Percentiles rank a stretch among this genome's conserved stretches.
phyloP scores from a whole-genome alignment of 2,797 vertebrate genomes.

The Euthynnus affinis region DNA sequence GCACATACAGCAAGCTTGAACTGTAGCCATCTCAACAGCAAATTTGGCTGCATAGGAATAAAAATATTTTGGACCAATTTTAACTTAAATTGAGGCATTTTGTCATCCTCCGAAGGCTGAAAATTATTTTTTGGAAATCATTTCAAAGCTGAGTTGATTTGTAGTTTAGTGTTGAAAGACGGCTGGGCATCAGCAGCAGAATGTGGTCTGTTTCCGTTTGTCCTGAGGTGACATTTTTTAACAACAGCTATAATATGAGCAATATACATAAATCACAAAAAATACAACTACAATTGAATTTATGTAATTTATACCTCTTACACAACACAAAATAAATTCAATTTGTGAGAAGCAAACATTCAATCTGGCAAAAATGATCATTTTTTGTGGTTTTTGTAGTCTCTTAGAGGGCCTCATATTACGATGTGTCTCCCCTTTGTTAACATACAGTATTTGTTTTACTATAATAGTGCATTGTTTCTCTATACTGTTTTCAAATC shows the following conservation, averaged over 20 bases:
- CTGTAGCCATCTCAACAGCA: conserved; percentile 8
- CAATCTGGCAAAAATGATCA: background rate
- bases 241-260: background rate
- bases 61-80: background rate
- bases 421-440: background rate
- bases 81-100: background rate
- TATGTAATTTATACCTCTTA: conserved; percentile 1
- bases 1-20: background rate
- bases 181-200: background rate
- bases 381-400: background rate
- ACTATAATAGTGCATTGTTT: too few relatives aligned
- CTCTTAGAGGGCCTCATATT: background rate
- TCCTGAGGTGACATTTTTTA: background rate
- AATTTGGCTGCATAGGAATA: conserved; percentile 8
- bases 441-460: background rate
- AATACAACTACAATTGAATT: background rate
- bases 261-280: too few relatives aligned
- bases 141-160: background rate
- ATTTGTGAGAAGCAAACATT: background rate
- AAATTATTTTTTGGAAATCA: background rate
- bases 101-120: background rate
- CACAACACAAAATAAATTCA: conserved; percentile 5
- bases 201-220: background rate
- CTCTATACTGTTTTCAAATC: background rate
- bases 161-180: background rate